Evolutionary conservation across 2,888 invertebrate species (phyloP).

Genomic region (Chrysopilus asiliformis): DNA sequence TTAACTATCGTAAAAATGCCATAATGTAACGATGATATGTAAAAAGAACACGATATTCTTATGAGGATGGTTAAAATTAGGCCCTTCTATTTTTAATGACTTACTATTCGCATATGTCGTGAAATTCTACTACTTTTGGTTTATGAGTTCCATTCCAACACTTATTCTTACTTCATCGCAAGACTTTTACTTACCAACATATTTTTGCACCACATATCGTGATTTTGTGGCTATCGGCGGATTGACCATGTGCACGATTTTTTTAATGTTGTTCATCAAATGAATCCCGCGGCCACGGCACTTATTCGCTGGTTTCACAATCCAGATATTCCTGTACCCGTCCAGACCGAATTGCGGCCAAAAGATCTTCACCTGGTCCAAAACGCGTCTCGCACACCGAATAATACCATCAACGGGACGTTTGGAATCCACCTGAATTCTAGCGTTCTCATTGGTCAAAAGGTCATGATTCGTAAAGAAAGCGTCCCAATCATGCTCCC

Average conservation of each 20-base stretch:
- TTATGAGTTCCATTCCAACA: too few relatives aligned
- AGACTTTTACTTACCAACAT: conserved; percentile 56
- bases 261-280: conserved; percentile 71
- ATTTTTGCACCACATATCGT: conserved; percentile 88
- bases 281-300: conserved; percentile 85
- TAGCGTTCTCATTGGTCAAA: conserved; percentile 50
- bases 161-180: background rate
- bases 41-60: too few relatives aligned
- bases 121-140: too few relatives aligned
- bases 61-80: too few relatives aligned
- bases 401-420: conserved; percentile 24
- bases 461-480: conserved; percentile 58
- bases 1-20: too few relatives aligned
- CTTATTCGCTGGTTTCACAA: conserved; percentile 87
- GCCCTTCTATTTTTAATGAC: too few relatives aligned
- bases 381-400: conserved; percentile 42
- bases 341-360: conserved; percentile 79
- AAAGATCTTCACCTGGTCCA: conserved; percentile 51
- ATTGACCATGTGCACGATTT: conserved; percentile 63
- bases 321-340: conserved; percentile 83
- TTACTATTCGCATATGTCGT: too few relatives aligned
- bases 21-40: too few relatives aligned
- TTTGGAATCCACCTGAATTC: conserved; percentile 34
- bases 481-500: conserved; percentile 84
- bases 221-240: conserved; percentile 52